phyloP scores from a whole-genome alignment of 1,140 invertebrate genomes.

The Psilanteris sp. region DNA sequence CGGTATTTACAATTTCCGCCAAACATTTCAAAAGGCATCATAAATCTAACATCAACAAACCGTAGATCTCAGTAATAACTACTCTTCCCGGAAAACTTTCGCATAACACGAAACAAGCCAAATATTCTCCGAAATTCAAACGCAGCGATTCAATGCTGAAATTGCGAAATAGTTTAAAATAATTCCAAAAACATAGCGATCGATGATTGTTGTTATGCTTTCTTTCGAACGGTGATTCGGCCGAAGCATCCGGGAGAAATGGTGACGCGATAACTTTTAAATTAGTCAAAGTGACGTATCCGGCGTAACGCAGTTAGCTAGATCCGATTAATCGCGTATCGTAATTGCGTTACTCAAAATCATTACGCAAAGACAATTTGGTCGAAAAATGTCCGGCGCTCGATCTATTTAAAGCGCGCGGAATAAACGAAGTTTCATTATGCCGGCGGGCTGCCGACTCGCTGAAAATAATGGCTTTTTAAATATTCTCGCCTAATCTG shows the following conservation, averaged over 20 bases:
- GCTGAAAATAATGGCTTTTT: too few relatives aligned
- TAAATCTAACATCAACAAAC: constrained; percentile 51
- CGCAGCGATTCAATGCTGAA: background rate
- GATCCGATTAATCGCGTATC: constrained; percentile 17
- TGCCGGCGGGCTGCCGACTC: background rate
- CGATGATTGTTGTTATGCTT: too few relatives aligned
- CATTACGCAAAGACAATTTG: constrained; percentile 9
- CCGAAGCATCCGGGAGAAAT: too few relatives aligned
- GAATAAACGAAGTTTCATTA: constrained; percentile 10
- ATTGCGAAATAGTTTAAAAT: background rate
- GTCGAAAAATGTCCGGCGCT: background rate
- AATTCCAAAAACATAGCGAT: too few relatives aligned
- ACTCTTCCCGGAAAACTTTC: constrained; percentile 30
- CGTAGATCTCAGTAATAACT: constrained; percentile 29
- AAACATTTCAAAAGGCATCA: constrained; percentile 48
- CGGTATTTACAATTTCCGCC: constrained; percentile 49
- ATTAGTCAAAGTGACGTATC: constrained; percentile 33
- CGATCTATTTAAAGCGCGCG: constrained; percentile 8
- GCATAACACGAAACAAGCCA: constrained; percentile 9
- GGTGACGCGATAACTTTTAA: constrained; percentile 21
- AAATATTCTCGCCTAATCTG: too few relatives aligned
- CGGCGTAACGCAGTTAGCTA: constrained; percentile 1
- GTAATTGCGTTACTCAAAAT: constrained; percentile 33
- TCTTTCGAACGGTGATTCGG: too few relatives aligned
- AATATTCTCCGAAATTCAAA: constrained; percentile 11